phyloP scores from a whole-genome alignment of 2,797 vertebrate species.

The Danio albolineatus region DNA sequence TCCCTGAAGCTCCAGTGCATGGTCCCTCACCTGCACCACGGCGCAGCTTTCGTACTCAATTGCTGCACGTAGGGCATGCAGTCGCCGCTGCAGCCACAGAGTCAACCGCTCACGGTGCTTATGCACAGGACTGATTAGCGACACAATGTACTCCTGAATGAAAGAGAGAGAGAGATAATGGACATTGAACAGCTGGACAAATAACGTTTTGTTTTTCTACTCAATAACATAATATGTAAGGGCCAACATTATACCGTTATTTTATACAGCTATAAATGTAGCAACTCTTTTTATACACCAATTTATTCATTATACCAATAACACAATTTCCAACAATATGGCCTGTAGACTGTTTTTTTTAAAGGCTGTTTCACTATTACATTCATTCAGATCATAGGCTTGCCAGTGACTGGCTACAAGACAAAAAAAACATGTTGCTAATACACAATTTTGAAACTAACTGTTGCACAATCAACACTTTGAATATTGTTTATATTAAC shows the following conservation, averaged over 20 bases:
- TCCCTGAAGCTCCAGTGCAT: conserved; percentile 79
- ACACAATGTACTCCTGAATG: conserved; percentile 78
- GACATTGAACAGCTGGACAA: background rate
- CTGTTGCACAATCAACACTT: too few species aligned
- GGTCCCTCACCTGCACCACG: conserved; percentile 82
- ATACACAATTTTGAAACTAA: too few species aligned
- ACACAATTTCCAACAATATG: too few species aligned
- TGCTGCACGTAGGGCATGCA: conserved; percentile 70
- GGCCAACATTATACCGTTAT: background rate
- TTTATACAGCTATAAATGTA: background rate
- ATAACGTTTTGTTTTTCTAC: background rate
- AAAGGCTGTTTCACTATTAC: too few species aligned
- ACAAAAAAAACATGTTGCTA: too few species aligned
- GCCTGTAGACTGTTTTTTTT: too few species aligned
- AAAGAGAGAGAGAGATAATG: background rate
- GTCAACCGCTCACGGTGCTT: conserved; percentile 71
- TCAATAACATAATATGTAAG: conserved; percentile 2
- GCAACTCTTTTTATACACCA: background rate
- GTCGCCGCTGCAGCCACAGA: conserved; percentile 71
- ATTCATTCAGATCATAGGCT: too few species aligned
- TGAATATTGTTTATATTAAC: too few species aligned
- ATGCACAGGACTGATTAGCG: conserved; percentile 73
- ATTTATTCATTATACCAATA: too few species aligned
- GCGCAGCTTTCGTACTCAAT: conserved; percentile 75
- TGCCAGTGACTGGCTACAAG: too few species aligned